phyloP scores from a whole-genome alignment of 2,888 invertebrate species.

The Acanthococcus lagerstroemiae region DNA sequence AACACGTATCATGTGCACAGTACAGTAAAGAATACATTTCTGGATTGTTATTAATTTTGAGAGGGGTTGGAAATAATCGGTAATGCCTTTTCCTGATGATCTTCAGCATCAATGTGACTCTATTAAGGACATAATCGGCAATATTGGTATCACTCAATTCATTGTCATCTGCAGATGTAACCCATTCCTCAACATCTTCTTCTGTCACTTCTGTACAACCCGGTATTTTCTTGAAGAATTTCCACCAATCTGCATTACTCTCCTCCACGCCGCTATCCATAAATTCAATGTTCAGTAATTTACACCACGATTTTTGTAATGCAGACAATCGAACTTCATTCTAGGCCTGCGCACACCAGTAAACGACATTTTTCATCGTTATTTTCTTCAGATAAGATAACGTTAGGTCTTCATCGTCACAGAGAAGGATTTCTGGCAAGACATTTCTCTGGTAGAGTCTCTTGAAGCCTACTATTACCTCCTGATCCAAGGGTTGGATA shows the following conservation, averaged over 20 bases:
- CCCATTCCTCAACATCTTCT: slow-evolving; percentile 22
- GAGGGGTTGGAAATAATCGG: too few species aligned
- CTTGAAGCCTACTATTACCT: slow-evolving; percentile 36
- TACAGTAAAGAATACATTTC: too few species aligned
- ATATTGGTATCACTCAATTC: background rate
- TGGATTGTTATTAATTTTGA: too few species aligned
- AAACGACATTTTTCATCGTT: slow-evolving; percentile 26
- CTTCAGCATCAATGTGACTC: too few species aligned
- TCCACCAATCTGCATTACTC: slow-evolving; percentile 15
- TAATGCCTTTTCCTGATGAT: too few species aligned
- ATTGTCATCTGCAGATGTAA: background rate
- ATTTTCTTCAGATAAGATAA: slow-evolving; percentile 25
- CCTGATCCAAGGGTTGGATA: slow-evolving; percentile 38
- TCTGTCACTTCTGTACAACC: slow-evolving; percentile 16
- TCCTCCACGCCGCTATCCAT: background rate
- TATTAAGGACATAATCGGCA: background rate
- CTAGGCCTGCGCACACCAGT: slow-evolving; percentile 31
- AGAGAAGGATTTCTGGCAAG: slow-evolving; percentile 30
- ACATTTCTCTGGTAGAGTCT: slow-evolving; percentile 35
- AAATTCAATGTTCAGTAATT: slow-evolving; percentile 20
- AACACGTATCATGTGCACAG: too few species aligned
- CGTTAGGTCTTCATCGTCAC: background rate
- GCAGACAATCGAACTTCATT: slow-evolving; percentile 31
- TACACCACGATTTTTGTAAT: slow-evolving; percentile 34
- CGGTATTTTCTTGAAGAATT: slow-evolving; percentile 27